phyloP scores from a whole-genome alignment of 2,797 vertebrate species.

The Hippoglossus hippoglossus region DNA sequence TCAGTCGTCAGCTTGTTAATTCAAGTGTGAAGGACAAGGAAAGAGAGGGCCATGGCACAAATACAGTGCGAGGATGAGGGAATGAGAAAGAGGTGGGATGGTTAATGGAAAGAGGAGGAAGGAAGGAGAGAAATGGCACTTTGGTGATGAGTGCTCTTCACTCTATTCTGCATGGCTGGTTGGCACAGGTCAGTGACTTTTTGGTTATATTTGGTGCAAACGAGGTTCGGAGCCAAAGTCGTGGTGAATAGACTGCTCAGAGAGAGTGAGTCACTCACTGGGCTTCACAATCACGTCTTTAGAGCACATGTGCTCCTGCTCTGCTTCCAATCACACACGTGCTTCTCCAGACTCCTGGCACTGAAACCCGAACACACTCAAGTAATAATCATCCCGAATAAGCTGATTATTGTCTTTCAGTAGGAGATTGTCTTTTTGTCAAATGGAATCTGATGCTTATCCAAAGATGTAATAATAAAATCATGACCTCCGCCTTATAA shows the following conservation, averaged over 20 bases:
- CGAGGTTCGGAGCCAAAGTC: constrained; percentile 46
- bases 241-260: constrained; percentile 45
- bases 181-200: constrained; percentile 69
- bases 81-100: constrained; percentile 52
- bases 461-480: neutral
- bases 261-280: constrained; percentile 41
- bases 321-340: constrained; percentile 15
- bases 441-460: neutral
- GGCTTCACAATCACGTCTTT: constrained; percentile 34
- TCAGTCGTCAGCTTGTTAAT: constrained; percentile 46
- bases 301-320: constrained; percentile 48
- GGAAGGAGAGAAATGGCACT: constrained; percentile 52
- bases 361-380: constrained; percentile 10
- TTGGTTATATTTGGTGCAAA: constrained; percentile 53
- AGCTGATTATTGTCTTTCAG: constrained; percentile 4
- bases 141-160: constrained; percentile 63
- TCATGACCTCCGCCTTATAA: neutral
- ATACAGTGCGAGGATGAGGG: constrained; percentile 38
- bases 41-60: constrained; percentile 12
- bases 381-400: constrained; percentile 15
- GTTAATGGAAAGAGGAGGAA: constrained; percentile 42
- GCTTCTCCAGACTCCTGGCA: constrained; percentile 9
- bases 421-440: constrained; percentile 5
- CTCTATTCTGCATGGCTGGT: constrained; percentile 59
- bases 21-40: constrained; percentile 48